phyloP scores from a whole-genome alignment of 2,888 invertebrate genomes.

The Peribatodes rhomboidaria region DNA sequence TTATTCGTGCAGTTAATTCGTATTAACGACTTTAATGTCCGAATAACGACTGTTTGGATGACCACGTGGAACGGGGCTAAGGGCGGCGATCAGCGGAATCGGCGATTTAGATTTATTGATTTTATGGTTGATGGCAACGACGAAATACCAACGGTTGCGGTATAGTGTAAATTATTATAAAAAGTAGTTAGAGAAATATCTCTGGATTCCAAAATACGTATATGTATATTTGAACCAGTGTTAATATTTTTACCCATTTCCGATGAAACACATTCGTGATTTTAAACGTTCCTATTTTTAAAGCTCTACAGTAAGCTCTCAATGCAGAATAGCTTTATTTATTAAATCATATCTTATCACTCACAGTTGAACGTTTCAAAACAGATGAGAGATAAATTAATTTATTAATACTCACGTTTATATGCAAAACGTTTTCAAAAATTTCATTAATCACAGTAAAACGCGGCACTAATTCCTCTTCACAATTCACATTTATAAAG shows the following conservation, averaged over 20 bases:
- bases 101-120: conserved; percentile 30
- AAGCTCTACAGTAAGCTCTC: neutral
- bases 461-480: conserved; percentile 53
- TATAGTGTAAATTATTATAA: neutral
- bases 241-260: neutral
- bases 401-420: conserved; percentile 27
- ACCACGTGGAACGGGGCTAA: conserved; percentile 46
- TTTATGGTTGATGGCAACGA: neutral
- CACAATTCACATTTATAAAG: conserved; percentile 50
- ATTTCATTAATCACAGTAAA: conserved; percentile 55
- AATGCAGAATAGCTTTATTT: neutral
- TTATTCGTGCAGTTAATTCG: conserved; percentile 55
- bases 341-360: conserved; percentile 1
- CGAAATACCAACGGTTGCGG: neutral
- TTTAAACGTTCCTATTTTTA: neutral
- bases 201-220: too few relatives aligned
- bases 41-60: conserved; percentile 54
- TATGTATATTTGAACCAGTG: neutral
- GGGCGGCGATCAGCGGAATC: conserved; percentile 32
- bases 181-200: too few relatives aligned
- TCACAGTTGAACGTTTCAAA: conserved; percentile 1
- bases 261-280: neutral
- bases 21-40: conserved; percentile 59
- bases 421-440: conserved; percentile 42
- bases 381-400: conserved; percentile 23